A percentile compares a stretch with the other conserved stretches of the same genome.
Conservation (phyloP, 2,113 vertebrate species). For the Nerophis ophidion region DNA sequence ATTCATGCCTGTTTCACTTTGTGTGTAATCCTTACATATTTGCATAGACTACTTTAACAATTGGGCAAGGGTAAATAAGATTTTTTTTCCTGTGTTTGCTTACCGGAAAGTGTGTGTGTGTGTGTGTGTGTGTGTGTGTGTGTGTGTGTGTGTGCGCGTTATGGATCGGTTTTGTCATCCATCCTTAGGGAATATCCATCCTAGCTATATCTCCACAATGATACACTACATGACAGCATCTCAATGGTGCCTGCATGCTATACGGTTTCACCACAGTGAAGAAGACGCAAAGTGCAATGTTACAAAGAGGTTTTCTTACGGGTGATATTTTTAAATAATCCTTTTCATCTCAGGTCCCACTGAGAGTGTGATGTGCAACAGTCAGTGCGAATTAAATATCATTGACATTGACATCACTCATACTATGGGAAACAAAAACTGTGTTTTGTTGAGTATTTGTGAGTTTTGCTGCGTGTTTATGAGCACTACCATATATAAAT, state of each 20-base stretch:
- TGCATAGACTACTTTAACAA: no score
- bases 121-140: no score
- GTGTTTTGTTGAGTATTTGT: slow-evolving; percentile 13
- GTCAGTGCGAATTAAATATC: neutral
- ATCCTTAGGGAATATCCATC: slow-evolving; percentile 25
- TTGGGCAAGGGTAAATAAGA: no score
- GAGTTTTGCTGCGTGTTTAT: slow-evolving; percentile 12
- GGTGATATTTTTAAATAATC: slow-evolving; percentile 20
- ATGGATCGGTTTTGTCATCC: slow-evolving; percentile 33
- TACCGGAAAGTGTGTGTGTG: no score
- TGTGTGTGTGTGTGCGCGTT: slow-evolving; percentile 5
- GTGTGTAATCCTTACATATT: neutral
- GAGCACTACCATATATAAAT: neutral
- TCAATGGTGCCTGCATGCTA: neutral
- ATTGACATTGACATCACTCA: slow-evolving; percentile 34
- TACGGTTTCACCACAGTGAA: slow-evolving; percentile 18
- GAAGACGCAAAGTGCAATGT: neutral
- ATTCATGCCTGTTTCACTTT: slow-evolving; percentile 15
- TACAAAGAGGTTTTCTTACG: slow-evolving; percentile 1
- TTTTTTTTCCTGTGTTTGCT: no score
- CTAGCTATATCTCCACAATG: slow-evolving; percentile 26
- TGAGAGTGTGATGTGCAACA: slow-evolving; percentile 19
- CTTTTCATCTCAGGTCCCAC: slow-evolving; percentile 7
- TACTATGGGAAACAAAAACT: slow-evolving; percentile 33
- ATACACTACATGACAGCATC: slow-evolving; percentile 27